Evolutionary conservation across 2,888 invertebrate species (phyloP), one percentile per base, ranked within the genome.

Genomic region (Ichneumoninae sp.): DNA sequence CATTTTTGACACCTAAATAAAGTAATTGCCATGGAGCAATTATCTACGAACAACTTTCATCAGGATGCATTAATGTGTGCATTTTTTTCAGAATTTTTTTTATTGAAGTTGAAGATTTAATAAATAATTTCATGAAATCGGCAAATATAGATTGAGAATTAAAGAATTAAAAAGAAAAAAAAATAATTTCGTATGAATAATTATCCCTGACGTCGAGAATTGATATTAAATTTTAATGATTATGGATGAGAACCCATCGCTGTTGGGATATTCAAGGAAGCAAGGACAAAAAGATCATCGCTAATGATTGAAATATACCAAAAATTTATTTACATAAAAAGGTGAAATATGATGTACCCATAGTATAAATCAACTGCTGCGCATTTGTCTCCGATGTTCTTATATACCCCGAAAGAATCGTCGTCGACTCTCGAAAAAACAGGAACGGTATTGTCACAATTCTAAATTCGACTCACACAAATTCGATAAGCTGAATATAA

Each of bases 271-370:
- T 33, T 62, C 8, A 50, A 33, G 30, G 22, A 50, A 57, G 50
- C 19, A 16, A 68, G 44, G 19, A 22, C 13, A 62, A 78, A 76
- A 79, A 26, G 71, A 76, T 57, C 16, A 76, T 72, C 47, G 50
- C 62, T 16, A 22, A 57, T 33, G 82, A 83, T 91, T 93, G 91
- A 93, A 93, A 93, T 93, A 92, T 93, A 92, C 92, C 90, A 93
- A 93, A 93, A 91, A 92, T 93, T 92, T 93, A 93, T 93, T 92
- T 93, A 93, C 92, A 93, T 92, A 92, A 91, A 92, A 93, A 92
- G 91, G 91, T 92, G 91, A 93, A 85, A 92, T 91, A 92, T 91
- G 91, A 91, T 76, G 75, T 92, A 91, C 89, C 90, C 90, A 90
- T 91, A 91, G 90, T 91, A 62, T 62, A 91, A 90, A 90, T 90